Base-by-base conservation (phyloP, 2,113 vertebrate genomes). In the Microcebus jonahi region DNA sequence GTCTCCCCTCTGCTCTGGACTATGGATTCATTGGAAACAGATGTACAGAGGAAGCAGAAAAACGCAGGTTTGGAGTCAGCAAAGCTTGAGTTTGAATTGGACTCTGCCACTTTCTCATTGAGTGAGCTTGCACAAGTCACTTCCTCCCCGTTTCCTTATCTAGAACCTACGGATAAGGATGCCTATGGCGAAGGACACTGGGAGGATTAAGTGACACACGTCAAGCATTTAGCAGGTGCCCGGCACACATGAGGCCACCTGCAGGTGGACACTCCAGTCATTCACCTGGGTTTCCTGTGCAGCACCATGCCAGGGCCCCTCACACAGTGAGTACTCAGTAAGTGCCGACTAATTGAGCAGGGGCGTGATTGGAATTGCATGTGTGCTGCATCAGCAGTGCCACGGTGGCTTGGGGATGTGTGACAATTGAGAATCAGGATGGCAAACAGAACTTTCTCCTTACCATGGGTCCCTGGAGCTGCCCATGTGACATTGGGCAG, bases 381-480 rank as follows among this genome's bases (percentile, higher is more conserved):
- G 25, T 1, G 2, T 42, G 12, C 23, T 63, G 9, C 14, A 0
- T 3, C 8, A 18, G 42, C 36, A 77, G 4, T n/a, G 29, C 63
- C 6, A 1, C 5, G 2, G 20, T 12, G 68, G 23, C 55, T 29
- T 36, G 31, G 8, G 25, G 57, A 2, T 18, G 5, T 6, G 14
- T 39, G 25, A 39, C 11, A 55, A 13, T 0, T 4, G 34, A 31
- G 61, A 17, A 8, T 3, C 8, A 5, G n/a, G 29, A 53, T 4
- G 57, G 23, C 4, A 25, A 50, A 70, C 55, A 71, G 76, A 45
- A 59, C 31, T 77, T n/a, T 61, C 81, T 53, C 9, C 55, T 65
- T 59, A 61, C 25, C 13, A 1, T 10, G 83, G 77, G 61, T 48
- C 27, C 27, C 21, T 23, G 34, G 27, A n/a, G 75, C 50, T 10